Evolutionary conservation across 2,113 vertebrate genomes (phyloP).

Genomic region (Oreamnos americanus): DNA sequence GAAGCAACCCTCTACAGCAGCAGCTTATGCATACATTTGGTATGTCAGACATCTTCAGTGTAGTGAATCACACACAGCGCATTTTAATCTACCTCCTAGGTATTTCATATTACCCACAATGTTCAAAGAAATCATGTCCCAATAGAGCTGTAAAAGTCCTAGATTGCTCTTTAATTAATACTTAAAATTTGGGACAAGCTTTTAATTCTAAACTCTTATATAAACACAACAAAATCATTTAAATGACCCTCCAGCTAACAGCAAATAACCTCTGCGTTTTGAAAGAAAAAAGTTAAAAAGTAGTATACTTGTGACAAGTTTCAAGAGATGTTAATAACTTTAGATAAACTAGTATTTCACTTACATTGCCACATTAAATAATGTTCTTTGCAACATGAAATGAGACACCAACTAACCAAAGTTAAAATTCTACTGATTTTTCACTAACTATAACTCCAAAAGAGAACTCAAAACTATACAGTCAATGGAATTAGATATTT

Average conservation of each 20-base stretch:
- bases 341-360: slow-evolving; percentile 4
- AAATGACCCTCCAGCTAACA: neutral
- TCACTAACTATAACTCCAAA: neutral
- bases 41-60: slow-evolving; percentile 24
- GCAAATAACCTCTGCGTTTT: slow-evolving; percentile 39
- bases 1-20: neutral
- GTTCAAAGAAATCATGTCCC: neutral
- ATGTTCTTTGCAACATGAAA: slow-evolving; percentile 5
- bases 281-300: slow-evolving; percentile 12
- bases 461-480: neutral
- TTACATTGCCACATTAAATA: slow-evolving; percentile 27
- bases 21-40: slow-evolving; percentile 40
- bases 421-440: slow-evolving; percentile 47
- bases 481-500: neutral
- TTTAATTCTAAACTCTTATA: slow-evolving; percentile 42
- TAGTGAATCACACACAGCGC: slow-evolving; percentile 58
- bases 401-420: slow-evolving; percentile 1
- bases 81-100: neutral
- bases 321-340: neutral
- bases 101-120: slow-evolving; percentile 27
- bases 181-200: neutral
- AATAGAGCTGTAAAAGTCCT: neutral
- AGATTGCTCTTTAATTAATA: neutral
- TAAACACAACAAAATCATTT: slow-evolving; percentile 30
- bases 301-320: slow-evolving; percentile 12